Percentiles rank a stretch among this genome's conserved stretches.
phyloP scores from a whole-genome alignment of 1,140 invertebrate genomes.

The Hycleus cichorii region DNA sequence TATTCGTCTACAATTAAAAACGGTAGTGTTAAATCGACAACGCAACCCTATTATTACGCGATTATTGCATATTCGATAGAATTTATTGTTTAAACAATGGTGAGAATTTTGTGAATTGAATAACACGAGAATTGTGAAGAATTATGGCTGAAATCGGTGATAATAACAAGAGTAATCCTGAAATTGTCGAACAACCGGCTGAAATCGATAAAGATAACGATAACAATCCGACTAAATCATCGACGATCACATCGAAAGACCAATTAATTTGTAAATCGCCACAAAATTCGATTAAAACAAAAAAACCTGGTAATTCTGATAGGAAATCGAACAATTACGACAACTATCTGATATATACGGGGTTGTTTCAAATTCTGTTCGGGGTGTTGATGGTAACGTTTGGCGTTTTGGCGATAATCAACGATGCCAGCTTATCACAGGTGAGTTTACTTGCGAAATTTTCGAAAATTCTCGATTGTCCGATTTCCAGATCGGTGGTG shows the following conservation, averaged over 20 bases:
- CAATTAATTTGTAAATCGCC: constrained; percentile 50
- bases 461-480: background rate
- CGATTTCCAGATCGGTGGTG: constrained; percentile 44
- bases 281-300: constrained; percentile 27
- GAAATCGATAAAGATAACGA: constrained; percentile 15
- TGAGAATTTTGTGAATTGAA: constrained; percentile 3
- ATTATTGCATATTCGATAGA: background rate
- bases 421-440: constrained; percentile 49
- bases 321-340: constrained; percentile 23
- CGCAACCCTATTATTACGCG: no score
- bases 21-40: no score
- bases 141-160: background rate
- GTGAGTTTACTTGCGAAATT: constrained; percentile 21
- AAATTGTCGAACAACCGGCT: background rate
- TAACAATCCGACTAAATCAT: constrained; percentile 22
- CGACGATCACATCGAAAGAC: constrained; percentile 45
- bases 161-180: background rate
- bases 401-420: constrained; percentile 49
- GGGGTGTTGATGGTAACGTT: constrained; percentile 51
- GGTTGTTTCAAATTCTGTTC: constrained; percentile 47
- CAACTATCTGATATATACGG: constrained; percentile 43
- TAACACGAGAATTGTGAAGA: constrained; percentile 1
- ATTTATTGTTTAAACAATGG: constrained; percentile 8
- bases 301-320: background rate
- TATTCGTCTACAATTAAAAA: no score